phyloP scores from a whole-genome alignment of 2,113 vertebrate species.

The Alouatta palliata region DNA sequence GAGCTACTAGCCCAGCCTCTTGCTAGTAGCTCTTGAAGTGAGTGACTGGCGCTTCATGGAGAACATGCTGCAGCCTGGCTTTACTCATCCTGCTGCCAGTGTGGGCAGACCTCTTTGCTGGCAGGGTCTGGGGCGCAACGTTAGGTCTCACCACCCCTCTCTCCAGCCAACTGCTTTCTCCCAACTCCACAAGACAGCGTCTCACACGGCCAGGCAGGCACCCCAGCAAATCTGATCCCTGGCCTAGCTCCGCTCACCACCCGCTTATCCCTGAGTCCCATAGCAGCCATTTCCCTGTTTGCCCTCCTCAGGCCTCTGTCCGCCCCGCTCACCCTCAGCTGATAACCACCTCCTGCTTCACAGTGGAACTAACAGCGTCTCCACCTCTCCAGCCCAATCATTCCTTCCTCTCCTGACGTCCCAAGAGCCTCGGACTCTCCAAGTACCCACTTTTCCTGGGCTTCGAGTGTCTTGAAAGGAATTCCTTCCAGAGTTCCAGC shows the following conservation, averaged over 20 bases:
- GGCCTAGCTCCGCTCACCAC: background rate
- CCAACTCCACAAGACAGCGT: background rate
- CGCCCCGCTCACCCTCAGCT: no score
- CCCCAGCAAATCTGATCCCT: background rate
- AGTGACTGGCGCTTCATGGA: background rate
- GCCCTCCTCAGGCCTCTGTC: background rate
- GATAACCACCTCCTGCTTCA: background rate
- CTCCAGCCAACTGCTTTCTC: background rate
- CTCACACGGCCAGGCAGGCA: no score
- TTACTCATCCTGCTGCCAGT: background rate
- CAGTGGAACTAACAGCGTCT: background rate
- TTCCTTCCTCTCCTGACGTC: background rate
- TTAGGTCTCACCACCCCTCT: background rate
- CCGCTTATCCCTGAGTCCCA: fast-evolving
- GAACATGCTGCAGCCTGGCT: background rate
- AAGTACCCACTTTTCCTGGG: background rate
- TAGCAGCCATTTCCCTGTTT: background rate
- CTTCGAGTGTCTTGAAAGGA: background rate
- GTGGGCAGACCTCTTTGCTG: background rate
- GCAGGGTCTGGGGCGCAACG: background rate
- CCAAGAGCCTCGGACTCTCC: background rate
- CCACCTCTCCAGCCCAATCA: background rate
- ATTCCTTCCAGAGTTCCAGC: background rate
- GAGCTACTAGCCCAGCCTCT: background rate
- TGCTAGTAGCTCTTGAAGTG: background rate